Base-by-base conservation (phyloP, 2,797 vertebrate genomes). In the Channa striata region DNA sequence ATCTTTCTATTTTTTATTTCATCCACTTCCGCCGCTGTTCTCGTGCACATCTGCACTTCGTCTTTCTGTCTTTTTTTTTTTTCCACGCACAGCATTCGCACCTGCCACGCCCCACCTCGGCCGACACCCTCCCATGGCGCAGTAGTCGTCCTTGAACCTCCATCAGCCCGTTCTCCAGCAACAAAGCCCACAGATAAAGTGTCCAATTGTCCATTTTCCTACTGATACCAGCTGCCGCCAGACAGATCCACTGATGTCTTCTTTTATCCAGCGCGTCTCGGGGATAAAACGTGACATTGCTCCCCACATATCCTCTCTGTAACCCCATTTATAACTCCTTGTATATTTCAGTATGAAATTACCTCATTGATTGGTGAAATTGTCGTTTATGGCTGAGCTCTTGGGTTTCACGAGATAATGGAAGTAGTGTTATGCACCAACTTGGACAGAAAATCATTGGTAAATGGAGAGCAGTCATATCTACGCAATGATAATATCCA, bases 341-440 rank as follows among this genome's bases (percentile, higher is more conserved):
- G 72, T 86, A 79, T 88, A 87, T 87, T 90, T 86, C 84, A 57
- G 83, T 87, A 90, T 91, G 80, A 93, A 90, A 92, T 90, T 81
- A 91, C 89, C 20, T 68, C 77, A 93, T 91, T 74, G 89, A 92
- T 92, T 67, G 87, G 81, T 59, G 53, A 86, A 91, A 89, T 80
- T 77, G 78, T 77, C 81, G 65, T 82, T 91, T 86, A 90, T 89
- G 85, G 86, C 76, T 25, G 34, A 60, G 81, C 68, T 89, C 90
- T 91, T 81, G 79, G 84, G 85, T 93, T 92, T 93, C 88, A 90
- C 83, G 80, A 81, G 86, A 90, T 89, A 91, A 92, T 90, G 82
- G 87, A 72, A 78, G 81, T 77, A 52, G 75, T 75, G 75, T 85
- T 88, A 79, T 87, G 77, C 82, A 70, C 73, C 78, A 56, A 68